These are phyloP conservation scores for Lamprologus lemairii DNA, from an alignment of 2,113 vertebrate genomes.

Conservation along the genomic window DNA sequence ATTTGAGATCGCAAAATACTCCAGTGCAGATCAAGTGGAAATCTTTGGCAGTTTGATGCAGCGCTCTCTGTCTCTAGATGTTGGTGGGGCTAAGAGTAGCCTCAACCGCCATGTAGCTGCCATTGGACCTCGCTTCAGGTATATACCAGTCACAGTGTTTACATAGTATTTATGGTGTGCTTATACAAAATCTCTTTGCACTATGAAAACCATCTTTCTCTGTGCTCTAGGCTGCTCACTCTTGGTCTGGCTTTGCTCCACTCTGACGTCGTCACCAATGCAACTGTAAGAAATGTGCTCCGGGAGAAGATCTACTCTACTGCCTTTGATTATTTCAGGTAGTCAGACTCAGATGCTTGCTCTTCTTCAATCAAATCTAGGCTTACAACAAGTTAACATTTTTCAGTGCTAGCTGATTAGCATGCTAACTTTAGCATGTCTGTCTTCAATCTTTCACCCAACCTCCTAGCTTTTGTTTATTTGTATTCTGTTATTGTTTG, in stretches of 20 bases:
- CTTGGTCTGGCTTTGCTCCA: conserved; percentile 89
- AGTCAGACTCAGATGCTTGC: neutral
- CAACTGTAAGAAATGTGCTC: conserved; percentile 92
- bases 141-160: neutral
- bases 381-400: neutral
- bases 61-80: conserved; percentile 86
- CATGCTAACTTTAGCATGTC: neutral
- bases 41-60: conserved; percentile 93
- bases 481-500: neutral
- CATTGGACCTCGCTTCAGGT: conserved; percentile 97
- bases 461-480: neutral
- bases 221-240: conserved; percentile 80
- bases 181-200: neutral
- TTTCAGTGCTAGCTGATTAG: neutral
- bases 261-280: conserved; percentile 90
- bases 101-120: conserved; percentile 94
- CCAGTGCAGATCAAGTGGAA: conserved; percentile 96
- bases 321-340: conserved; percentile 99
- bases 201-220: neutral
- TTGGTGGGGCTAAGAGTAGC: conserved; percentile 81
- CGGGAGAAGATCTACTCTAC: conserved; percentile 98
- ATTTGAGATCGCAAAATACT: conserved; percentile 98
- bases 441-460: neutral
- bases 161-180: neutral
- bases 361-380: neutral